These are phyloP conservation scores for Boleophthalmus pectinirostris DNA, from an alignment of 2,113 vertebrate species.

Conservation along the genomic window DNA sequence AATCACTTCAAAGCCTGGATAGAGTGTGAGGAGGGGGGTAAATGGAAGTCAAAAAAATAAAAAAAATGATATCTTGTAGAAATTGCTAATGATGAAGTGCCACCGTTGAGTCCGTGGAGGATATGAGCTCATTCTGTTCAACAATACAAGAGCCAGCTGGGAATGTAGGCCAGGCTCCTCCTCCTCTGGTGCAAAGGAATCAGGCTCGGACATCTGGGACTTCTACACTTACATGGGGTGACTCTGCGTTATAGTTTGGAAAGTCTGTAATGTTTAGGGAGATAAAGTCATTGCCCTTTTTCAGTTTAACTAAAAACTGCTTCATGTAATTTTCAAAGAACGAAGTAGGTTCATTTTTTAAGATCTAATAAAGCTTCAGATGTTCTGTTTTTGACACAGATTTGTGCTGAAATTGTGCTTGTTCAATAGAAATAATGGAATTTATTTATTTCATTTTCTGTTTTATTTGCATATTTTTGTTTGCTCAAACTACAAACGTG, in stretches of 20 bases:
- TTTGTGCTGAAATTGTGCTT: too few relatives aligned
- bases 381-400: too few relatives aligned
- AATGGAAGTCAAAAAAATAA: background rate
- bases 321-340: too few relatives aligned
- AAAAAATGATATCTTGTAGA: constrained; percentile 24
- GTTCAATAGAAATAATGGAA: too few relatives aligned
- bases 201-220: background rate
- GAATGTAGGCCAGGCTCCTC: constrained; percentile 61
- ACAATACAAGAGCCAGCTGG: constrained; percentile 35
- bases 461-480: too few relatives aligned
- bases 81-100: constrained; percentile 38
- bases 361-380: too few relatives aligned
- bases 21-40: constrained; percentile 19
- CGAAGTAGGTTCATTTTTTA: too few relatives aligned
- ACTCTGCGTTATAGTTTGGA: constrained; percentile 8
- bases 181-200: constrained; percentile 26
- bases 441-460: too few relatives aligned
- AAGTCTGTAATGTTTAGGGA: background rate
- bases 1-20: constrained; percentile 53
- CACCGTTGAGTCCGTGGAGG: constrained; percentile 51
- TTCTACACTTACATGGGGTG: constrained; percentile 6
- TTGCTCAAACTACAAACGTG: too few relatives aligned
- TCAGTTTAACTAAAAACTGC: too few relatives aligned
- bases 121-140: constrained; percentile 61
- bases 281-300: too few relatives aligned